Evolutionary conservation across 2,888 invertebrate species (phyloP).

Genomic region (Volucella bombylans): DNA sequence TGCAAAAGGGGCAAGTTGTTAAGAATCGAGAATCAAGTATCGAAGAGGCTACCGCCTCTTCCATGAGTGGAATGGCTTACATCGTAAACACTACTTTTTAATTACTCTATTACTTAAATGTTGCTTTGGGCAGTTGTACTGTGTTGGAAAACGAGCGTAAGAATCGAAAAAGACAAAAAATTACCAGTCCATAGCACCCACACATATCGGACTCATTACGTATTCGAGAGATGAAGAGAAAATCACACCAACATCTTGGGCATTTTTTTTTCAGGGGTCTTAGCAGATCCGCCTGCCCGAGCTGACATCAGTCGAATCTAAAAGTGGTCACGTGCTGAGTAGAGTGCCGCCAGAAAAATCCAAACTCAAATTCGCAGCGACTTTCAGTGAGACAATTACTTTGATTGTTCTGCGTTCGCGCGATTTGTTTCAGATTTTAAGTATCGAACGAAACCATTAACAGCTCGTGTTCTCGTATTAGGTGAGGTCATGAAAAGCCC

Average conservation of each 20-base stretch:
- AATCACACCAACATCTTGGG: neutral
- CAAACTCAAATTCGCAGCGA: constrained; percentile 26
- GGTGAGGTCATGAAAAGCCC: constrained; percentile 35
- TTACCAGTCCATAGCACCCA: constrained; percentile 41
- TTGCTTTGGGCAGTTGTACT: neutral
- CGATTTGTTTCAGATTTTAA: neutral
- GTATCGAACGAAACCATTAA: neutral
- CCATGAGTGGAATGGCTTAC: neutral
- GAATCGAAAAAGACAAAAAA: constrained; percentile 10
- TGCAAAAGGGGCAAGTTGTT: neutral
- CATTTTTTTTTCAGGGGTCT: constrained; percentile 33
- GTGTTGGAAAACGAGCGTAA: constrained; percentile 8
- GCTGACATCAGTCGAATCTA: constrained; percentile 56
- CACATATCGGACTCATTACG: constrained; percentile 40
- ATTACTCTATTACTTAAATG: constrained; percentile 25
- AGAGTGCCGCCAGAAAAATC: constrained; percentile 20
- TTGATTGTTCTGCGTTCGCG: constrained; percentile 7
- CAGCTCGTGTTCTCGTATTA: no score
- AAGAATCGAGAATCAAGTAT: neutral
- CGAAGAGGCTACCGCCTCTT: no score
- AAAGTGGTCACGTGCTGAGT: constrained; percentile 52
- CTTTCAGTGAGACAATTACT: neutral
- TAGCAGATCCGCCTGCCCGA: constrained; percentile 30
- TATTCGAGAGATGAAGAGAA: constrained; percentile 31
- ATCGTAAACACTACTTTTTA: constrained; percentile 62